These are phyloP conservation scores for Clinocottus analis DNA, from an alignment of 2,113 vertebrate genomes.

Conservation along the genomic window DNA sequence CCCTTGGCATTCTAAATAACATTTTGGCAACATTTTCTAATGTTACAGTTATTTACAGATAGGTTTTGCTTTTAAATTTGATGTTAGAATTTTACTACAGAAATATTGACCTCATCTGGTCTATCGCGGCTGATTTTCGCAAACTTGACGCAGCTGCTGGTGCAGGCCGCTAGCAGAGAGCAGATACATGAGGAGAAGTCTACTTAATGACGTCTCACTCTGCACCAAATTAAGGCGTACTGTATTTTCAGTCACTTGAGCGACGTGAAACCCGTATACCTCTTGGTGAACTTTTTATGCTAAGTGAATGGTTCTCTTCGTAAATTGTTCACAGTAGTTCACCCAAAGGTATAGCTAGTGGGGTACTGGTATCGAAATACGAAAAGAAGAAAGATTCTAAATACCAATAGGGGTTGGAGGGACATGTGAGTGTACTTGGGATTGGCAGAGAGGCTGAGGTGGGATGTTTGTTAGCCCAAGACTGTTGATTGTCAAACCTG, in stretches of 20 bases:
- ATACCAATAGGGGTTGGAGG: no score
- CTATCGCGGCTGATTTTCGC: background rate
- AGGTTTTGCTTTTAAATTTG: background rate
- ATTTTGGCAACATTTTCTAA: background rate
- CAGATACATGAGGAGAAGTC: background rate
- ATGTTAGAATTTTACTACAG: no score
- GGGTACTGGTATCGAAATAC: background rate
- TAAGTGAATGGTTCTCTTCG: background rate
- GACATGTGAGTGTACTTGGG: no score
- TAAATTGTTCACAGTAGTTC: background rate
- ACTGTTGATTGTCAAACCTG: no score
- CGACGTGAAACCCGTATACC: background rate
- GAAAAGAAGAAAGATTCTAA: background rate
- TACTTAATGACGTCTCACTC: constrained; percentile 31
- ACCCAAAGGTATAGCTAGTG: background rate
- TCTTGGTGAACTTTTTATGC: no score
- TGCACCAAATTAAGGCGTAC: background rate
- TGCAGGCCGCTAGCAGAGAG: background rate
- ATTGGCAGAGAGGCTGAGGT: no score
- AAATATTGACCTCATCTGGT: background rate
- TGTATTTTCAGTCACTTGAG: background rate
- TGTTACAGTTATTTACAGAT: background rate
- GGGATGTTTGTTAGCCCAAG: no score
- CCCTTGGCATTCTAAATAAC: background rate
- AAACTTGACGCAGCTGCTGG: constrained; percentile 32